A percentile compares a stretch with the other conserved stretches of the same genome.
phyloP scores from a whole-genome alignment of 1,140 invertebrate genomes.

The Drosophila pectinifera region DNA sequence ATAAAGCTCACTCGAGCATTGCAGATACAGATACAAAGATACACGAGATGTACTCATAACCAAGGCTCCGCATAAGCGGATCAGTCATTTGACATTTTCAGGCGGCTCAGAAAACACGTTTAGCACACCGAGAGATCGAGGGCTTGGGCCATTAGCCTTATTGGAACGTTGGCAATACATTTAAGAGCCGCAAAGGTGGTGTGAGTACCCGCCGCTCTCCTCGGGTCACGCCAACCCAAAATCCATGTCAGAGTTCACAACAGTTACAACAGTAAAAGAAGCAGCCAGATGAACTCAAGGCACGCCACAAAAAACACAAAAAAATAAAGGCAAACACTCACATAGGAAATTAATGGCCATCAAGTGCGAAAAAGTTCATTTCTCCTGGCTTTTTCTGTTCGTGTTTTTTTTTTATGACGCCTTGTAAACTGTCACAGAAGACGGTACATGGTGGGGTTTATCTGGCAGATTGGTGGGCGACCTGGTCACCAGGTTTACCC shows the following conservation, averaged over 20 bases:
- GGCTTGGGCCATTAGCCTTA: conserved; percentile 40
- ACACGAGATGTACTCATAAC: conserved; percentile 35
- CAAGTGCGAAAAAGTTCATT: conserved; percentile 72
- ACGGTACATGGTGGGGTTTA: conserved; percentile 23
- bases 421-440: conserved; percentile 56
- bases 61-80: conserved; percentile 49
- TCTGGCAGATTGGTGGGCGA: conserved; percentile 28
- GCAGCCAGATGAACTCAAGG: conserved; percentile 35
- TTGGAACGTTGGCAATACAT: conserved; percentile 18
- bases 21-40: conserved; percentile 39
- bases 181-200: not conserved
- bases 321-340: conserved; percentile 12
- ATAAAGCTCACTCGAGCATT: conserved; percentile 51
- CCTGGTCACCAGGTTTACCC: conserved; percentile 39
- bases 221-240: conserved; percentile 34
- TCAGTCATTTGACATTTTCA: conserved; percentile 54
- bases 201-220: conserved; percentile 1
- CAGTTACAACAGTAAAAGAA: conserved; percentile 39
- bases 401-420: conserved; percentile 25
- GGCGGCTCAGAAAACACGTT: conserved; percentile 38
- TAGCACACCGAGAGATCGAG: conserved; percentile 21
- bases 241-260: conserved; percentile 56
- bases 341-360: conserved; percentile 67
- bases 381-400: conserved; percentile 19
- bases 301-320: conserved; percentile 50